Conservation (phyloP, 2,113 vertebrate species). For the Cebidichthys violaceus region DNA sequence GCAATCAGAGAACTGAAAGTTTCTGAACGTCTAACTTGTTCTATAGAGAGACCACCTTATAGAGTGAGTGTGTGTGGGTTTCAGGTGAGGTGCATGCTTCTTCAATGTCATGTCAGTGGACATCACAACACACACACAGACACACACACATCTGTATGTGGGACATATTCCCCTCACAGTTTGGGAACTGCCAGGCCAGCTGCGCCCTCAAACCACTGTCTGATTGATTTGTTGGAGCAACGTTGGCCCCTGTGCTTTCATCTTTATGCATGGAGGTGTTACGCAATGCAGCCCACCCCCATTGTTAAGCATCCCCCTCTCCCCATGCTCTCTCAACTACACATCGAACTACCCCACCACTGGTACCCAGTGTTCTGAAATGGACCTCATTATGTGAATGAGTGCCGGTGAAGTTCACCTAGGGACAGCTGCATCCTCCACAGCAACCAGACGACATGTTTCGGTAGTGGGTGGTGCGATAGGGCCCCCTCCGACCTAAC, state of each 20-base stretch:
- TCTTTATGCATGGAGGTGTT: constrained; percentile 67
- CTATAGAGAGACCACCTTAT: background rate
- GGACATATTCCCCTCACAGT: constrained; percentile 58
- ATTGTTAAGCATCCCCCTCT: constrained; percentile 12
- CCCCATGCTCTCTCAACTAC: constrained; percentile 5
- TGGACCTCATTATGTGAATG: constrained; percentile 71
- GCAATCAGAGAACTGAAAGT: background rate
- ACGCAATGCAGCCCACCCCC: constrained; percentile 21
- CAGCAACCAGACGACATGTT: constrained; percentile 48
- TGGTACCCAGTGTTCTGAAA: constrained; percentile 52
- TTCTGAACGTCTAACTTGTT: background rate
- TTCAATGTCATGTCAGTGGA: background rate
- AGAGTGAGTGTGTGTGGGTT: background rate
- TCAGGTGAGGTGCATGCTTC: background rate
- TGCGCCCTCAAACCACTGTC: constrained; percentile 65
- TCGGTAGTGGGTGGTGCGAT: constrained; percentile 27
- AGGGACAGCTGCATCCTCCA: constrained; percentile 48
- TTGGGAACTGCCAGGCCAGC: constrained; percentile 54
- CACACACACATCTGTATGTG: constrained; percentile 22
- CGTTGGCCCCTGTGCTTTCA: constrained; percentile 57
- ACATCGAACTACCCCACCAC: constrained; percentile 28
- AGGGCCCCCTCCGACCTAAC: constrained; percentile 63
- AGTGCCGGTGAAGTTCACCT: constrained; percentile 47
- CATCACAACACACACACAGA: constrained; percentile 9
- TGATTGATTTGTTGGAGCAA: constrained; percentile 72